Base-by-base conservation (phyloP, 1,140 invertebrate genomes). In the Melipona quadrifasciata region DNA sequence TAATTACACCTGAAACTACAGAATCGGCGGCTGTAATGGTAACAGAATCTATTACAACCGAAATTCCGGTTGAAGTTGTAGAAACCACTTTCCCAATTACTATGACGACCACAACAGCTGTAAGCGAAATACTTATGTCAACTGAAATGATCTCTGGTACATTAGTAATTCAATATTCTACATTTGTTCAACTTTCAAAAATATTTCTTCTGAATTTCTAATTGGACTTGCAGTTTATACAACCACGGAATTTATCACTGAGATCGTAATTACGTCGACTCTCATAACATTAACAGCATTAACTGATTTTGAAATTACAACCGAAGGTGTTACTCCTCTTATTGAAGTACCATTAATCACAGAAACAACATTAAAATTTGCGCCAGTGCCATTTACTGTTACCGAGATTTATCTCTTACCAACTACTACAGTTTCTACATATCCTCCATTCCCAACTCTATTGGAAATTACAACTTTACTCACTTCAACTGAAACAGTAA, bases 401-500 rank as follows among this genome's bases (percentile, higher is more conserved):
- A 17, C 55, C 14, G 21, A 75, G 1, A n/a, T 75, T n/a, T 24
- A n/a, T 34, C 0, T n/a, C 1, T n/a, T 75, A n/a, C 27, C 73
- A 0, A 5, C 6, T n/a, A 47, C 73, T 17, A 61, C 34, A 2
- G 17, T 24, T n/a, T 39, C 24, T 21, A 21, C 17, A 8, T 11
- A 14, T 39, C 5, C 31, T 16, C 4, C 27, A 14, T 39, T 58
- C 12, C 2, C 16, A 1, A 34, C 57, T 0, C 12, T 21, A 24
- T 11, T 27, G 3, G 12, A 21, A 74, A 5, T 39, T n/a, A 12
- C 65, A 24, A 19, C 58, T 21, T 27, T 12, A 12, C 11, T 14
- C 16, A 24, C 19, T 16, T 53, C 24, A 61, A n/a, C 75, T 77
- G n/a, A 77, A 53, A 31, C 31, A 51, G 75, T 77, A 77, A 65